Conservation (phyloP, 2,113 vertebrate genomes). For the Centropus unirufus region DNA sequence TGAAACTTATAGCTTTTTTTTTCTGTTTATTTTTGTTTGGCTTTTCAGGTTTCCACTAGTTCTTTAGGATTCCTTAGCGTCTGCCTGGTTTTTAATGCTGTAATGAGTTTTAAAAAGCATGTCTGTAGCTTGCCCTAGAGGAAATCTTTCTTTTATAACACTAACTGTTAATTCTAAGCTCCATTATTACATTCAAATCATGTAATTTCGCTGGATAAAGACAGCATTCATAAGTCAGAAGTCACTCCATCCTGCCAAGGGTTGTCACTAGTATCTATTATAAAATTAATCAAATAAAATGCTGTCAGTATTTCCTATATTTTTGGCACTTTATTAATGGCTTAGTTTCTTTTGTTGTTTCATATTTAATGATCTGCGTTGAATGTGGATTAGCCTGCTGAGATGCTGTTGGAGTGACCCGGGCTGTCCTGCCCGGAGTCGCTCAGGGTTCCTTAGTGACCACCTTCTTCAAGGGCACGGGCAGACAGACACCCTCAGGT, state of each 20-base stretch:
- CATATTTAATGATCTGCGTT: constrained; percentile 36
- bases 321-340: constrained; percentile 71
- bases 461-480: background rate
- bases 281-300: constrained; percentile 62
- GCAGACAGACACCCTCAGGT: background rate
- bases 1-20: constrained; percentile 64
- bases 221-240: constrained; percentile 65
- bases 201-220: constrained; percentile 73
- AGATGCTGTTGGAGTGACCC: constrained; percentile 31
- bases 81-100: constrained; percentile 44
- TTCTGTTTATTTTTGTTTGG: background rate
- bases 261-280: constrained; percentile 51
- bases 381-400: constrained; percentile 66
- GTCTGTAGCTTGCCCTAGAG: constrained; percentile 71
- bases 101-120: constrained; percentile 70
- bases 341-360: constrained; percentile 54
- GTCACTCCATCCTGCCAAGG: constrained; percentile 59
- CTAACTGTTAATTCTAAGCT: constrained; percentile 76
- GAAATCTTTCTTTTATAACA: constrained; percentile 70
- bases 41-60: constrained; percentile 43
- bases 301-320: constrained; percentile 65
- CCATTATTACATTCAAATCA: constrained; percentile 71
- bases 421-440: background rate
- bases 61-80: background rate
- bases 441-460: background rate